Evolutionary conservation across 2,888 invertebrate species (phyloP).

Genomic region (Odontocolon sp.): DNA sequence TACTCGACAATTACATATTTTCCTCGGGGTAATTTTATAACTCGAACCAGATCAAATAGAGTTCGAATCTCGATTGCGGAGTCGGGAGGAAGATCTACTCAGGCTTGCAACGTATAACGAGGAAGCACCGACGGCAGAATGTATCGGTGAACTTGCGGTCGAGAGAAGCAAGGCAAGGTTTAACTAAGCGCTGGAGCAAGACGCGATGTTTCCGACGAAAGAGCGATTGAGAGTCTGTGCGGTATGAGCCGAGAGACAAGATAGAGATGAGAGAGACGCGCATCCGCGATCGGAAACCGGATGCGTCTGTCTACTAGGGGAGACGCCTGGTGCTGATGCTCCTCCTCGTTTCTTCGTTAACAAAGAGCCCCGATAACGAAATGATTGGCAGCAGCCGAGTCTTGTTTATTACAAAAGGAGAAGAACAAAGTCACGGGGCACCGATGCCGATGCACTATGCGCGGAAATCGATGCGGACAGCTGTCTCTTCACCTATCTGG

Average conservation of each 20-base stretch:
- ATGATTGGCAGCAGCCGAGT: constrained; percentile 71
- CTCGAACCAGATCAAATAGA: constrained; percentile 8
- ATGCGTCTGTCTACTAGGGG: constrained; percentile 70
- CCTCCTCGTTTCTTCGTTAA: constrained; percentile 61
- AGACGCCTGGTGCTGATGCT: constrained; percentile 47
- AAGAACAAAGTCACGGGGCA: neutral
- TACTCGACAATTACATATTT: neutral
- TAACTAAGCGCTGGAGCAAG: constrained; percentile 11
- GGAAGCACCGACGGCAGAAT: neutral
- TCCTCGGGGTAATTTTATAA: neutral
- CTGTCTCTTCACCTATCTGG: neutral
- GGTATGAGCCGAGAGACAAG: constrained; percentile 17
- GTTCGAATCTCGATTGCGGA: constrained; percentile 8
- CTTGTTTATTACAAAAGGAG: constrained; percentile 13
- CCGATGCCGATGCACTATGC: neutral
- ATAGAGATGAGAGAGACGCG: constrained; percentile 38
- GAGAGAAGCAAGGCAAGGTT: neutral
- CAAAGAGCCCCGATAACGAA: constrained; percentile 74
- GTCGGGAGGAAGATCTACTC: constrained; percentile 27
- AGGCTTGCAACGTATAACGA: neutral
- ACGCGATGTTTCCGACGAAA: constrained; percentile 12
- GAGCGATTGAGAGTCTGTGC: constrained; percentile 8
- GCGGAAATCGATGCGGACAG: neutral
- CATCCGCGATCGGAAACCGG: constrained; percentile 71
- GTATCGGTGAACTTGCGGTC: constrained; percentile 5